Evolutionary conservation across 2,888 invertebrate species (phyloP).

Genomic region (Dendrolimus pini): DNA sequence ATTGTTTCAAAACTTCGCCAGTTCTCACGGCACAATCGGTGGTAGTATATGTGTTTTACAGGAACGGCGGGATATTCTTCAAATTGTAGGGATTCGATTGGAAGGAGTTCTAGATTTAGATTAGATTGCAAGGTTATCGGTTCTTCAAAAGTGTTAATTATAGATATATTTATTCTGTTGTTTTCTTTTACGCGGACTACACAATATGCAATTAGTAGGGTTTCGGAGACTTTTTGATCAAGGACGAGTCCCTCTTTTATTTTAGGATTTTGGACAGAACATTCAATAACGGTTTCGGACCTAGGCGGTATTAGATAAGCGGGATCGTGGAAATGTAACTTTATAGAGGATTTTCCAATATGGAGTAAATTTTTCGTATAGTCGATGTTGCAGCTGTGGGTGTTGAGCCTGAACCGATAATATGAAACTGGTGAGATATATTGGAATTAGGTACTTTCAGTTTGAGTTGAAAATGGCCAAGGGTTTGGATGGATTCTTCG

Average conservation of each 20-base stretch:
- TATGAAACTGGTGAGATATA: conserved; percentile 15
- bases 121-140: conserved; percentile 13
- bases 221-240: conserved; percentile 2
- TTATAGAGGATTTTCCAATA: too few relatives aligned
- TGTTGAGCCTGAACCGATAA: conserved; percentile 12
- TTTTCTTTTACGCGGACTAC: conserved; percentile 12
- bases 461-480: too few relatives aligned
- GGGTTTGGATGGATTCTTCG: too few relatives aligned
- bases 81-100: neutral
- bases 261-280: too few relatives aligned
- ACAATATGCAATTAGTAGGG: conserved; percentile 13
- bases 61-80: too few relatives aligned
- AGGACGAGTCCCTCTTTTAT: too few relatives aligned
- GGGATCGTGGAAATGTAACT: too few relatives aligned
- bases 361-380: conserved; percentile 8
- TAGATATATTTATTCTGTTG: conserved; percentile 11
- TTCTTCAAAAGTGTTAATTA: conserved; percentile 10
- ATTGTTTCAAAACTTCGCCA: conserved; percentile 8
- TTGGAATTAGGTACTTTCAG: too few relatives aligned
- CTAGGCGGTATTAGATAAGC: too few relatives aligned
- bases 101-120: conserved; percentile 2
- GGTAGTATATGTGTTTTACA: too few relatives aligned
- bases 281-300: too few relatives aligned
- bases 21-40: conserved; percentile 1
- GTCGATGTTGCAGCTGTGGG: conserved; percentile 11